Evolutionary conservation across 1,140 invertebrate species (phyloP).

Genomic region (Stenopsyche tienmushanensis): DNA sequence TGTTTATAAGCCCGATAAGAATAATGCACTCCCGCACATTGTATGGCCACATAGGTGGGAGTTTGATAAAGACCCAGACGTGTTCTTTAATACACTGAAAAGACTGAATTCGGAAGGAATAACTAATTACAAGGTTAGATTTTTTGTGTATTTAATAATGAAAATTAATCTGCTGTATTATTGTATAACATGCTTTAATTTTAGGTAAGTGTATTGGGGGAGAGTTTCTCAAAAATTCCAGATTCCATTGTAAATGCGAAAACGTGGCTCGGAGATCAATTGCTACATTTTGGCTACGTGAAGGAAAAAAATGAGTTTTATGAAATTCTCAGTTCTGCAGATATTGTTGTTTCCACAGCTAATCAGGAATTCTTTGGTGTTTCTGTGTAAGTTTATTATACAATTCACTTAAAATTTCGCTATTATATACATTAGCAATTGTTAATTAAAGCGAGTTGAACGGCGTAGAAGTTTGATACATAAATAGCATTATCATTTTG

Average conservation of each 20-base stretch:
- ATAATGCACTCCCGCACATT: conserved; percentile 57
- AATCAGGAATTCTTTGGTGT: conserved; percentile 78
- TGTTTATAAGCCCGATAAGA: not conserved
- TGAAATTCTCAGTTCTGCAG: conserved; percentile 55
- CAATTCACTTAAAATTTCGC: too few relatives aligned
- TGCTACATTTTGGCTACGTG: conserved; percentile 65
- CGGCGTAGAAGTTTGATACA: too few relatives aligned
- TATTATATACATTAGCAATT: too few relatives aligned
- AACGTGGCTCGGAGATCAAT: conserved; percentile 54
- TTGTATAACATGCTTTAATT: not conserved
- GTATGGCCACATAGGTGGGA: conserved; percentile 82
- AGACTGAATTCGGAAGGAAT: conserved; percentile 56
- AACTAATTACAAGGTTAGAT: conserved; percentile 54
- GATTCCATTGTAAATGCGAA: conserved; percentile 57
- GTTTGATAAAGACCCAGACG: conserved; percentile 74
- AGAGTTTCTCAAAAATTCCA: conserved; percentile 57
- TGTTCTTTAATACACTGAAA: conserved; percentile 62
- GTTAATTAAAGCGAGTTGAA: too few relatives aligned
- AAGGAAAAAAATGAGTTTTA: conserved; percentile 61
- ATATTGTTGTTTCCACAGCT: conserved; percentile 73
- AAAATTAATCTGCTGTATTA: not conserved
- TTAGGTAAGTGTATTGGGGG: conserved; percentile 35
- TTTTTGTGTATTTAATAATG: not conserved
- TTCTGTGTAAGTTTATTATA: conserved; percentile 64
- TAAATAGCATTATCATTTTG: conserved; percentile 6